Base-by-base conservation (phyloP, 2,888 invertebrate genomes). In the Eilema caniola region DNA sequence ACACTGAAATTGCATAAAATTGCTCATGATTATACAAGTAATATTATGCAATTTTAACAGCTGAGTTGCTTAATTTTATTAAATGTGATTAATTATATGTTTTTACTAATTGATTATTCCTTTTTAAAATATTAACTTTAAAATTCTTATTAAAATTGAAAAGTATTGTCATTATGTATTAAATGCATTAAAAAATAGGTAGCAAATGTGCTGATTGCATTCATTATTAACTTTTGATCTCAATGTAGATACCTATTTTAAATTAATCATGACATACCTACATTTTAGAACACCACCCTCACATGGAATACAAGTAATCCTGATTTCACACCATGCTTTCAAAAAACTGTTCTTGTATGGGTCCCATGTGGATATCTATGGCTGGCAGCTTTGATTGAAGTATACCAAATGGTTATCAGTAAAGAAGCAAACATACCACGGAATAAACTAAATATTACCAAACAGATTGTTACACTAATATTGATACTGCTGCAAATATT, bases 261-360 rank as follows among this genome's bases (percentile, higher is more conserved):
- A 47, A 53, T 53, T n/a, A n/a, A n/a, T 53, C 31, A 33, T 33
- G 5, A 33, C 3, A 16, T 41, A 7, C 2, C 5, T 10, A 53
- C 8, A 8, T 96, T 96, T 75, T 93, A 99, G 99, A 97, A 98
- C 93, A 86, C 91, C 76, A 96, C 96, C 78, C 86, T 97, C 82
- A 97, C 98, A 68, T 98, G 98, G 98, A 90, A 97, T 85, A 97
- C 99, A 20, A 94, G 96, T 11, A 95, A 97, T 90, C 99, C 98
- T 23, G 97, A 98, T 88, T 96, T 99, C 80, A 98, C 99, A 73
- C 96, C 96, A 87, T 99, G 99, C 92, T 99, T 99, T 90, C 97
- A 99, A 93, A 97, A 97, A 89, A 99, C 99, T 1, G 97, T 98
- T 0, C 92, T 99, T 57, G 96, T 98, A 62, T 99, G 99, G 99